Evolutionary conservation across 2,113 vertebrate species (phyloP).

Genomic region (Pangasianodon gigas): DNA sequence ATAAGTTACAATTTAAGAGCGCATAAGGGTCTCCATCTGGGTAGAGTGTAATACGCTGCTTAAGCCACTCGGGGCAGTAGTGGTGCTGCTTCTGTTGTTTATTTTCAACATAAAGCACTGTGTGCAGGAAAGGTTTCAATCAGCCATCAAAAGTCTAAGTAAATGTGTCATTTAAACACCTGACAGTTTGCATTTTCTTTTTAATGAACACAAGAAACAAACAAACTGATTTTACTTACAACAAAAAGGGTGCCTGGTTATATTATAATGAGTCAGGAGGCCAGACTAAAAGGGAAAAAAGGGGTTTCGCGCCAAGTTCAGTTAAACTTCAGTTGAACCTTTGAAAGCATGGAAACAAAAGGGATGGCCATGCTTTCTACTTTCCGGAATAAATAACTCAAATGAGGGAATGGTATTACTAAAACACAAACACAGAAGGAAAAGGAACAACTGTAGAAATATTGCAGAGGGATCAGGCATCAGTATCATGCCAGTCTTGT

Average conservation of each 20-base stretch:
- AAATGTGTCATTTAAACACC: not conserved
- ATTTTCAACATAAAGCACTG: not conserved
- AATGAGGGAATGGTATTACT: not conserved
- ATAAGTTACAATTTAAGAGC: not conserved
- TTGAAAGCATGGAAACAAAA: conserved; percentile 5
- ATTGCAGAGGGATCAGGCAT: not conserved
- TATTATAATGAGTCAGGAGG: not conserved
- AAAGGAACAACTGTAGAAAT: not conserved
- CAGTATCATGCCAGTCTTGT: not conserved
- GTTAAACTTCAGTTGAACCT: not conserved
- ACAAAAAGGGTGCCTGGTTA: not conserved
- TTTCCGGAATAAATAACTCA: not conserved
- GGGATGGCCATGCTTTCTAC: not conserved
- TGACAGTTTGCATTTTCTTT: not conserved
- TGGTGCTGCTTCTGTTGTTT: not conserved
- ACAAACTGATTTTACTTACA: not conserved
- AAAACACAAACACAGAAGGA: not conserved
- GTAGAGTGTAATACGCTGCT: not conserved
- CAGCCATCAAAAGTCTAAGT: not conserved
- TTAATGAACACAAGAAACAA: not conserved
- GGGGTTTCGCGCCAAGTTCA: not conserved
- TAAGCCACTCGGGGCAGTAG: not conserved
- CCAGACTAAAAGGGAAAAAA: not conserved
- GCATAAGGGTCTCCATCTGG: not conserved
- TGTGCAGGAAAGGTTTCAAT: not conserved